Percentiles rank a stretch among this genome's conserved stretches.
Evolutionary conservation across 2,797 vertebrate species (phyloP).

Genomic region (Eutrigla gurnardus): DNA sequence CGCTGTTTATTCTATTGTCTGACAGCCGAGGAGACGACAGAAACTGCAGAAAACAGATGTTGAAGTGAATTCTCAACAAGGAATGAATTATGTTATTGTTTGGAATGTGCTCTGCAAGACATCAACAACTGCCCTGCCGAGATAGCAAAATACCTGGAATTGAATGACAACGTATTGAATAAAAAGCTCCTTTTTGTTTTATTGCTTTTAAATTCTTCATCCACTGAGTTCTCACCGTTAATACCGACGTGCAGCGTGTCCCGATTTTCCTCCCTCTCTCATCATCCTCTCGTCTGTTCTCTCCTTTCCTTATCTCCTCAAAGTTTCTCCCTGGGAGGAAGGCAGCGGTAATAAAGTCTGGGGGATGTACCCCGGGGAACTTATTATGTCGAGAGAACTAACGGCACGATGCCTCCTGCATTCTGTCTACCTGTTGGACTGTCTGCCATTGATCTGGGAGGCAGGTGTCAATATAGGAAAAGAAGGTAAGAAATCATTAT

Average conservation of each 20-base stretch:
- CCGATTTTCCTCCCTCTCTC: slow-evolving; percentile 51
- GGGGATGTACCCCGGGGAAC: slow-evolving; percentile 71
- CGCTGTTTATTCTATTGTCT: slow-evolving; percentile 46
- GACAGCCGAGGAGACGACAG: slow-evolving; percentile 27
- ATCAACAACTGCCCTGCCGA: slow-evolving; percentile 45
- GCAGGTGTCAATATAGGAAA: slow-evolving; percentile 71
- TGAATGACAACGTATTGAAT: slow-evolving; percentile 57
- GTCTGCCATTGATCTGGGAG: slow-evolving; percentile 67
- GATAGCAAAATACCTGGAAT: slow-evolving; percentile 53
- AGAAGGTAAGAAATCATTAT: slow-evolving; percentile 56
- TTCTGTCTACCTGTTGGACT: slow-evolving; percentile 73
- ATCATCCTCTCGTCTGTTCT: slow-evolving; percentile 59
- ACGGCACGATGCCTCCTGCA: slow-evolving; percentile 53
- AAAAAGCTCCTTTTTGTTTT: slow-evolving; percentile 52
- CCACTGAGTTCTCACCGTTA: slow-evolving; percentile 63
- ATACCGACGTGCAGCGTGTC: slow-evolving; percentile 49
- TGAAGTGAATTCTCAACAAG: slow-evolving; percentile 34
- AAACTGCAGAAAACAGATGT: slow-evolving; percentile 42
- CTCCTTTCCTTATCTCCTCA: slow-evolving; percentile 65
- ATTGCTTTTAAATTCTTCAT: slow-evolving; percentile 53
- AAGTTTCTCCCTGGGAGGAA: slow-evolving; percentile 62
- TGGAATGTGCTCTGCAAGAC: slow-evolving; percentile 38
- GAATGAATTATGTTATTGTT: slow-evolving; percentile 47
- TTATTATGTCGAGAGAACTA: slow-evolving; percentile 77
- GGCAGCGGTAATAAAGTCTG: slow-evolving; percentile 63